Conservation (phyloP, 2,797 vertebrate genomes). For the Aulostomus chinensis region DNA sequence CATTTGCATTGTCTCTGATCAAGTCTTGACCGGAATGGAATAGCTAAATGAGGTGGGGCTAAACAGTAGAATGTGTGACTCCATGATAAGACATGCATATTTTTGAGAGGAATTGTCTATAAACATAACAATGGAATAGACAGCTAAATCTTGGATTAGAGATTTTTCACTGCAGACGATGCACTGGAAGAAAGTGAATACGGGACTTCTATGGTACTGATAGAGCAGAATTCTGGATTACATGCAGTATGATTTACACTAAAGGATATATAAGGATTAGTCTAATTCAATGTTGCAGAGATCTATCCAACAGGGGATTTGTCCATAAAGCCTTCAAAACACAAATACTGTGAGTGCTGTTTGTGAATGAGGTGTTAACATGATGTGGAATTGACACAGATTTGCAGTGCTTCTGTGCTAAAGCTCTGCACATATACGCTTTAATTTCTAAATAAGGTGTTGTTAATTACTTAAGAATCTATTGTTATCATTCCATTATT, state of each 20-base stretch:
- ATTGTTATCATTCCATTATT: no score
- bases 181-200: slow-evolving; percentile 46
- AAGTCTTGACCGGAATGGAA: slow-evolving; percentile 4
- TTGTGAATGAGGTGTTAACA: slow-evolving; percentile 31
- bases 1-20: slow-evolving; percentile 8
- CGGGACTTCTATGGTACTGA: slow-evolving; percentile 41
- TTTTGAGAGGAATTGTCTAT: slow-evolving; percentile 10
- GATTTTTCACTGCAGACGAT: slow-evolving; percentile 33
- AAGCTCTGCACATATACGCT: no score
- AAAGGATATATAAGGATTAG: slow-evolving; percentile 61
- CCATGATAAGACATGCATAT: slow-evolving; percentile 18
- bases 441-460: no score
- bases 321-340: slow-evolving; percentile 44
- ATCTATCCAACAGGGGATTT: slow-evolving; percentile 60
- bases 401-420: slow-evolving; percentile 2
- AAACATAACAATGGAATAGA: slow-evolving; percentile 21
- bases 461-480: no score
- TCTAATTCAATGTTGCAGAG: slow-evolving; percentile 57
- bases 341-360: slow-evolving; percentile 28
- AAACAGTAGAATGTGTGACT: slow-evolving; percentile 14
- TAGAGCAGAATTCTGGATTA: slow-evolving; percentile 57
- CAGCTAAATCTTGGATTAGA: slow-evolving; percentile 35
- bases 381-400: slow-evolving; percentile 11
- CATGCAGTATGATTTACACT: slow-evolving; percentile 54
- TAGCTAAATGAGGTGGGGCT: slow-evolving; percentile 7